These are phyloP conservation scores for Diadophis punctatus DNA, from an alignment of 2,113 vertebrate genomes.

Conservation along the genomic window DNA sequence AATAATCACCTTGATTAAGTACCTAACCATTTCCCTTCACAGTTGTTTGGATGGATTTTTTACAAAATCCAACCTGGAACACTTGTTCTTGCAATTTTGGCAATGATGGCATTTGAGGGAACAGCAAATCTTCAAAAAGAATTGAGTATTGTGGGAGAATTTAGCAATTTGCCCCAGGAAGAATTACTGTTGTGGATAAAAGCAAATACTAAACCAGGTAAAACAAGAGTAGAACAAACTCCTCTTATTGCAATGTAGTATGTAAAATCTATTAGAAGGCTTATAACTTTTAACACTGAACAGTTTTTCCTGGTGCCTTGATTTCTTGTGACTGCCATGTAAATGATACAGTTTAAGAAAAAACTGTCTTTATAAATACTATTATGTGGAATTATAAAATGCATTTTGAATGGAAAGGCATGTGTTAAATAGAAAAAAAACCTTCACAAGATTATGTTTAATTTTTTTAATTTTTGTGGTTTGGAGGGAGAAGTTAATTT, in stretches of 20 bases:
- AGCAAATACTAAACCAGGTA: slow-evolving; percentile 82
- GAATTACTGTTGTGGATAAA: slow-evolving; percentile 95
- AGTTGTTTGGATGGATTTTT: slow-evolving; percentile 91
- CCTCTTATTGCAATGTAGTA: background rate
- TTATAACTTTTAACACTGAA: background rate
- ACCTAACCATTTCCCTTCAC: slow-evolving; percentile 50
- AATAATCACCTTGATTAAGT: background rate
- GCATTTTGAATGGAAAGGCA: too few relatives aligned
- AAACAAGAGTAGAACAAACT: slow-evolving; percentile 1
- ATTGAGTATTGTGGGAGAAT: slow-evolving; percentile 94
- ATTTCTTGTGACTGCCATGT: background rate
- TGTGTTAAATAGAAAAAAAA: background rate
- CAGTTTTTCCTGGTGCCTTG: background rate
- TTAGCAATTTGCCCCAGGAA: slow-evolving; percentile 96
- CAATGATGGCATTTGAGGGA: slow-evolving; percentile 89
- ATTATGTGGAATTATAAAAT: background rate
- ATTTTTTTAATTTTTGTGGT: background rate
- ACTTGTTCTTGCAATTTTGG: slow-evolving; percentile 77
- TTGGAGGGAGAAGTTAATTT: background rate
- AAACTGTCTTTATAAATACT: background rate
- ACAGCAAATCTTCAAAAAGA: slow-evolving; percentile 87
- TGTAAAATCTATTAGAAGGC: background rate
- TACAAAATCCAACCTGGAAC: slow-evolving; percentile 77
- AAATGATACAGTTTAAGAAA: background rate
- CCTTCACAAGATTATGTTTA: background rate